Base-by-base conservation (phyloP, 2,888 invertebrate genomes). In the Dicyrtoma fusca region DNA sequence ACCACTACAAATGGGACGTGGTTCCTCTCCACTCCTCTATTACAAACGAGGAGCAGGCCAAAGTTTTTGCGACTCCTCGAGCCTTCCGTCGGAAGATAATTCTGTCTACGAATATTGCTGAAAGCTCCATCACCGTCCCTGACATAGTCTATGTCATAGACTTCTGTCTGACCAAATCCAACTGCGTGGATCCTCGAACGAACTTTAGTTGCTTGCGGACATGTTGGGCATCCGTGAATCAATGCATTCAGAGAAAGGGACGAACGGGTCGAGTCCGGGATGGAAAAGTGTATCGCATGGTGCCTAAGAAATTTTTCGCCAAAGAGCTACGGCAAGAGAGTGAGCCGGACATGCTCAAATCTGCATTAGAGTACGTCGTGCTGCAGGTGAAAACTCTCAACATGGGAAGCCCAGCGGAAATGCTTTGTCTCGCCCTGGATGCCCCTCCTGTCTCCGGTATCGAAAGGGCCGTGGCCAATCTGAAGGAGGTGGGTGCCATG, bases 121-220 rank as follows among this genome's bases (percentile, higher is more conserved):
- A 95, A 84, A 94, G 94, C 83, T 95, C 94, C 63, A 91, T 95
- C 77, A 95, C 95, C 0, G 93, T 95, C 10, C 90, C 92, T 0
- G 94, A 95, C 83, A 89, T 94, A 23, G 90, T 89, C 84, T 95
- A 92, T 84, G 96, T 98, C 63, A 91, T 97, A 81, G 97, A 98
- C 84, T 97, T 94, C 84, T 97, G 97, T 84, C 85, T 97, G 74
- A 93, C 93, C 74, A 97, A 96, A 85, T 87, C 89, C 42, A 84
- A 94, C 80, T 86, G 90, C 5, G 89, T 90, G 49, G 93, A 97
- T 82, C 84, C 87, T 1, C 84, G 85, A 0, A 92, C 94, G 0
- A 93, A 92, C 85, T 93, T 90, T 82, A 89, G 90, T 23, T 88
- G 90, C 51, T 86, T 97, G 57, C 88, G 90, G 81, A 82, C 95